phyloP scores from a whole-genome alignment of 2,888 invertebrate genomes.

The Alcis repandata region DNA sequence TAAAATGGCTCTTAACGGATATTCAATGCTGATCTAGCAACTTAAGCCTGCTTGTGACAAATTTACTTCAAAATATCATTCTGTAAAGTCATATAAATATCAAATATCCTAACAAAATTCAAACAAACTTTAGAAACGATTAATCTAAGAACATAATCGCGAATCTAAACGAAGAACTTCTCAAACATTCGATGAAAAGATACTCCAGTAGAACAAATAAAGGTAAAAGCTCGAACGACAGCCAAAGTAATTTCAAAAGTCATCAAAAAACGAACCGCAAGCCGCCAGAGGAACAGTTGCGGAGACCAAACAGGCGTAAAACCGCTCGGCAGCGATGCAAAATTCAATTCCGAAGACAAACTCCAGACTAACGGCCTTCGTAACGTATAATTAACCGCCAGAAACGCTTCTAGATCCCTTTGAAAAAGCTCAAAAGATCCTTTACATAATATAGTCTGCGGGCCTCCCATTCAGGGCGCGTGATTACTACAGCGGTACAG shows the following conservation, averaged over 20 bases:
- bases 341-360: slow-evolving; percentile 60
- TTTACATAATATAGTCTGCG: slow-evolving; percentile 78
- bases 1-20: neutral
- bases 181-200: slow-evolving; percentile 17
- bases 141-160: neutral
- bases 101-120: neutral
- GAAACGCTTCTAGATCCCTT: slow-evolving; percentile 73
- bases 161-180: slow-evolving; percentile 1
- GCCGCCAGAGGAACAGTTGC: slow-evolving; percentile 49
- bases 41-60: too few relatives aligned
- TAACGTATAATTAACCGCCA: slow-evolving; percentile 76
- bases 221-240: slow-evolving; percentile 36
- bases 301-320: slow-evolving; percentile 54
- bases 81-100: neutral
- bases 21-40: neutral
- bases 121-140: neutral
- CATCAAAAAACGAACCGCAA: slow-evolving; percentile 55
- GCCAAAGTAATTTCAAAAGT: slow-evolving; percentile 43
- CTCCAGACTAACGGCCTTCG: slow-evolving; percentile 61
- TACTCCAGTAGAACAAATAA: slow-evolving; percentile 33
- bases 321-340: slow-evolving; percentile 56
- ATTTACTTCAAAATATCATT: neutral
- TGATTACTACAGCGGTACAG: slow-evolving; percentile 74
- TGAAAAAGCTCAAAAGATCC: slow-evolving; percentile 78
- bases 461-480: slow-evolving; percentile 73